phyloP scores from a whole-genome alignment of 2,888 invertebrate genomes.

The Amblyteles armatorius region DNA sequence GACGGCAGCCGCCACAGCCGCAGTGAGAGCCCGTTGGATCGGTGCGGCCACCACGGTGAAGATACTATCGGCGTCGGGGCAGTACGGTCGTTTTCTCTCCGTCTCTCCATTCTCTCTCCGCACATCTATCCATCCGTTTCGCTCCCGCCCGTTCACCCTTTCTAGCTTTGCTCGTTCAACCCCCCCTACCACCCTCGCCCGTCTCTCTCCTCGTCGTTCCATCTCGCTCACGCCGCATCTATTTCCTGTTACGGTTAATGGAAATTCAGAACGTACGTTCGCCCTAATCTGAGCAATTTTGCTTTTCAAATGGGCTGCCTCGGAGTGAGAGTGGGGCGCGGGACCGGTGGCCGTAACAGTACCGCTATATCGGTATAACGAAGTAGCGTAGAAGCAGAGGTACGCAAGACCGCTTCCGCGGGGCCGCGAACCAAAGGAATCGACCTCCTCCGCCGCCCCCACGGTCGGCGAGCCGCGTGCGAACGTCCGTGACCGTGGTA shows the following conservation, averaged over 20 bases:
- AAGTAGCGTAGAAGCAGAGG: not conserved
- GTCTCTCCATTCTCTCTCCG: conserved; percentile 6
- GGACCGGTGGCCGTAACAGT: not conserved
- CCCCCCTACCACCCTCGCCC: not conserved
- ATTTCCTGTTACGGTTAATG: conserved; percentile 83
- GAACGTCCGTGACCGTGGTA: conserved; percentile 42
- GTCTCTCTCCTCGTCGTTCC: not conserved
- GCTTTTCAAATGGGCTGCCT: conserved; percentile 73
- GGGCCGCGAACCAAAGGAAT: conserved; percentile 13
- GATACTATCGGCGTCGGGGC: conserved; percentile 83
- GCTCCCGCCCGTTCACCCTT: conserved; percentile 20
- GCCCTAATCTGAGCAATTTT: conserved; percentile 81
- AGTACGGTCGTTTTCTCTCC: conserved; percentile 46
- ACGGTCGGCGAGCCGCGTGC: conserved; percentile 37
- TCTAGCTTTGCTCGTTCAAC: conserved; percentile 7
- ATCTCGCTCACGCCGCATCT: conserved; percentile 57
- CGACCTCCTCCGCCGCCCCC: not conserved
- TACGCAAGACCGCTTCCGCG: conserved; percentile 4
- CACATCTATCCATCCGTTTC: conserved; percentile 7
- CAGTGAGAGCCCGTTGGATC: conserved; percentile 51
- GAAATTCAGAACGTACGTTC: conserved; percentile 81
- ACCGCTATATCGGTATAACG: conserved; percentile 12
- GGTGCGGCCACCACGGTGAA: conserved; percentile 70
- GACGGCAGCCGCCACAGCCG: conserved; percentile 59
- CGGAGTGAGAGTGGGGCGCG: conserved; percentile 1